Evolutionary conservation across 2,888 invertebrate species (phyloP), one percentile per base, ranked within the genome.

Genomic region (Pteria penguin): DNA sequence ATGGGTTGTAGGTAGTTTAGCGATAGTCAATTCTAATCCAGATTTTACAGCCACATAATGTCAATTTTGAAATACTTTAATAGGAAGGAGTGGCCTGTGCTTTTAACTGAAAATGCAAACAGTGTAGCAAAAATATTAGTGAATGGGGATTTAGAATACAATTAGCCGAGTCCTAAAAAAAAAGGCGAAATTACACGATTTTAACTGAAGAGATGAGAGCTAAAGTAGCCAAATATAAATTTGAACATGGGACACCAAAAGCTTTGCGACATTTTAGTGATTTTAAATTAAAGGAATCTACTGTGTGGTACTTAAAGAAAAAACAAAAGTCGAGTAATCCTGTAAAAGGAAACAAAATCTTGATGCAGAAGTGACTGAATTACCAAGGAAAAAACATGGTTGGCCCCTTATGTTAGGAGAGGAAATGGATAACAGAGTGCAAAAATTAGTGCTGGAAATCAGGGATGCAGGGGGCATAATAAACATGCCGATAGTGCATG

Each of bases 381-480:
- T 14, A 45, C 45, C n/a, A 45, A 45, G 18, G 45, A 57, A 65
- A 57, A 65, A 71, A 71, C 52, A 63, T 22, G 55, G 62, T 22
- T 8, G 62, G 31, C 29, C 52, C 52, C 72, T 70, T 27, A 4
- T 52, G 32, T 32, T 61, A 24, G 45, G 61, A 29, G 45, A 70
- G 11, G 61, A 70, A 60, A 36, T 72, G 1, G 57, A 63, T 27
- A 8, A 55, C 24, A 72, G 57, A 72, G 31, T 57, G 22, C 54
- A 71, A 29, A 45, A 45, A 14, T 71, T 61, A 31, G 62, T 71
- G 4, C 4, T 4, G 2, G 22, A 26, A 31, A 61, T 71, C 26
- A n/a, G 55, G n/a, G 60, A 62, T n/a, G 29, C 62, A 27, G 71
- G 63, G 11, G 54, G 54, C 2, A 45, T 71, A 4, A 29, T 71